Conservation (phyloP, 2,888 invertebrate species). For the Pheosia gnoma region DNA sequence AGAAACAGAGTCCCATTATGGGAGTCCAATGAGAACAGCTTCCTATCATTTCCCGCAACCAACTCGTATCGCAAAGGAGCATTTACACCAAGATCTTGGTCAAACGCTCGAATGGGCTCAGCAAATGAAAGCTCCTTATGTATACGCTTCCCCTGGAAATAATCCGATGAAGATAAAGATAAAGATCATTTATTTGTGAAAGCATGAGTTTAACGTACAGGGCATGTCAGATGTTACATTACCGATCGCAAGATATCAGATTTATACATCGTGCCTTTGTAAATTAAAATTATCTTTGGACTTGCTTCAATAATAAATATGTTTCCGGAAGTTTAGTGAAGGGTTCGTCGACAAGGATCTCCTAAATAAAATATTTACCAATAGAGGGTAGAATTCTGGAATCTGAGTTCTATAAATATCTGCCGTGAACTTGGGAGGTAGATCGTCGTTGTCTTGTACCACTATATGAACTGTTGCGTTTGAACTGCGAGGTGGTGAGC, state of each 20-base stretch:
- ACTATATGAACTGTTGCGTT: conserved; percentile 89
- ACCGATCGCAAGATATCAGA: background rate
- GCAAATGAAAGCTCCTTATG: conserved; percentile 88
- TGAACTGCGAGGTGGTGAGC: conserved; percentile 89
- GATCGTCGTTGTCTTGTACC: conserved; percentile 91
- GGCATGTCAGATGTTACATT: no score
- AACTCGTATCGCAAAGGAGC: conserved; percentile 91
- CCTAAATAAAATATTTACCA: conserved; percentile 81
- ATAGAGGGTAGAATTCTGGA: conserved; percentile 92
- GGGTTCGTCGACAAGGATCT: no score
- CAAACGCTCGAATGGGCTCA: conserved; percentile 89
- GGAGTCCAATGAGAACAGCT: conserved; percentile 89
- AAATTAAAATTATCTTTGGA: background rate
- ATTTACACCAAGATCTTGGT: conserved; percentile 91
- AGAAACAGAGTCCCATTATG: conserved; percentile 90
- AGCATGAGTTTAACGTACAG: no score
- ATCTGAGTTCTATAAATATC: conserved; percentile 92
- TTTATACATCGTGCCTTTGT: background rate
- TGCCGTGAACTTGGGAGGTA: conserved; percentile 91
- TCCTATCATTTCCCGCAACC: conserved; percentile 91
- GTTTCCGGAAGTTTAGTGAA: background rate
- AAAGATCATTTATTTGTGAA: no score
- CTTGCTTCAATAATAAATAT: background rate
- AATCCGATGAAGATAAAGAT: no score
- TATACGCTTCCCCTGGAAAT: conserved; percentile 87